Evolutionary conservation across 2,888 invertebrate species (phyloP).

Genomic region (Tetheella fluctuosa): DNA sequence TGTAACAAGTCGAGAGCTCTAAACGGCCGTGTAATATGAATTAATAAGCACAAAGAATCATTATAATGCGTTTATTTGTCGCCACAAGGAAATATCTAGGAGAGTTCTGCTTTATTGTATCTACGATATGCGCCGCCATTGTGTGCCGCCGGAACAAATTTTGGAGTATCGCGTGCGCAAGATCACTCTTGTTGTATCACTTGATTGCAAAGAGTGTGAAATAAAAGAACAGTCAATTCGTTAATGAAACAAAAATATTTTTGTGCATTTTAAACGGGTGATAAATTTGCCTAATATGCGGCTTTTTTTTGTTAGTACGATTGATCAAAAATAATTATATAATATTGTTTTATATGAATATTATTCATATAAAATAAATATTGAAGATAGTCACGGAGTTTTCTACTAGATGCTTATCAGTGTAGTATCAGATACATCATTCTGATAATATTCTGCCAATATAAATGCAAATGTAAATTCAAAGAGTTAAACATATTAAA

Average conservation of each 20-base stretch:
- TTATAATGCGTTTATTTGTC: constrained; percentile 80
- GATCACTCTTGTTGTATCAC: constrained; percentile 49
- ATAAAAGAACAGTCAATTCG: constrained; percentile 13
- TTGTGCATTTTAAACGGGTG: too few species aligned
- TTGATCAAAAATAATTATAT: too few species aligned
- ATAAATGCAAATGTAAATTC: background rate
- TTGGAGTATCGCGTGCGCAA: constrained; percentile 72
- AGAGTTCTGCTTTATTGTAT: constrained; percentile 58
- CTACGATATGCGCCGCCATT: constrained; percentile 51
- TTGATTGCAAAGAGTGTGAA: constrained; percentile 47
- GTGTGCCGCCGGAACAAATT: constrained; percentile 73
- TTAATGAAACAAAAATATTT: too few species aligned
- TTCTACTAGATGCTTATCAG: too few species aligned
- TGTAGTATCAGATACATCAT: too few species aligned
- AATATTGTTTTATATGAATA: too few species aligned
- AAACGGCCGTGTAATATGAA: constrained; percentile 84
- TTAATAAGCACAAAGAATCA: constrained; percentile 82
- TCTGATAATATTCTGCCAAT: background rate
- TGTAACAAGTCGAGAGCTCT: constrained; percentile 75
- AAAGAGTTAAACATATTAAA: background rate
- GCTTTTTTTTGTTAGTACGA: too few species aligned
- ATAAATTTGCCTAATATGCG: too few species aligned
- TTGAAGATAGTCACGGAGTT: too few species aligned
- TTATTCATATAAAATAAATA: too few species aligned
- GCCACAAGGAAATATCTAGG: constrained; percentile 56